Percentiles rank a stretch among this genome's conserved stretches.
These are phyloP conservation scores for Drosophila meridionalis DNA, from an alignment of 2,888 invertebrate genomes.

Conservation along the genomic window DNA sequence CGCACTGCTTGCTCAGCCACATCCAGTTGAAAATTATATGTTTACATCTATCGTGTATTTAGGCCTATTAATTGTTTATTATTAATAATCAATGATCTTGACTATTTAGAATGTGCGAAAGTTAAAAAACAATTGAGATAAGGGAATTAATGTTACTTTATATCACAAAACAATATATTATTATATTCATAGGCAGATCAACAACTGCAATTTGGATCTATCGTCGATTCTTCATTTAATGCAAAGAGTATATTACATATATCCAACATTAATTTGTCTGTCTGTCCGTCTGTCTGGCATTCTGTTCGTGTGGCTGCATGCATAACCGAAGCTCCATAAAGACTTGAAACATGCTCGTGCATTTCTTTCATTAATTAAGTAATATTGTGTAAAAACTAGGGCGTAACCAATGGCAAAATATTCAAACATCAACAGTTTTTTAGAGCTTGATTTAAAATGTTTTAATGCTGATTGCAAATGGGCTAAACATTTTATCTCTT, in stretches of 20 bases:
- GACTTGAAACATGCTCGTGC: background rate
- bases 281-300: background rate
- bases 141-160: too few species aligned
- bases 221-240: too few species aligned
- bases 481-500: too few species aligned
- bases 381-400: background rate
- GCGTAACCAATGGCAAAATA: background rate
- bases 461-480: background rate
- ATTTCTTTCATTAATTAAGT: slow-evolving; percentile 1
- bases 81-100: background rate
- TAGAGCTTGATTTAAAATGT: background rate
- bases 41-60: background rate
- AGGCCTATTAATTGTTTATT: background rate
- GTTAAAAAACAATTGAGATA: background rate
- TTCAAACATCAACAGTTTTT: background rate
- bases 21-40: background rate
- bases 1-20: too few species aligned
- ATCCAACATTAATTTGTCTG: background rate
- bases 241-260: background rate
- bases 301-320: background rate
- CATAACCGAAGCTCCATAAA: background rate
- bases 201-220: too few species aligned
- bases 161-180: too few species aligned
- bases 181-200: too few species aligned
- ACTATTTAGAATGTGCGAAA: background rate